Conservation (phyloP, 2,113 vertebrate species). For the Lophura nycthemera region DNA sequence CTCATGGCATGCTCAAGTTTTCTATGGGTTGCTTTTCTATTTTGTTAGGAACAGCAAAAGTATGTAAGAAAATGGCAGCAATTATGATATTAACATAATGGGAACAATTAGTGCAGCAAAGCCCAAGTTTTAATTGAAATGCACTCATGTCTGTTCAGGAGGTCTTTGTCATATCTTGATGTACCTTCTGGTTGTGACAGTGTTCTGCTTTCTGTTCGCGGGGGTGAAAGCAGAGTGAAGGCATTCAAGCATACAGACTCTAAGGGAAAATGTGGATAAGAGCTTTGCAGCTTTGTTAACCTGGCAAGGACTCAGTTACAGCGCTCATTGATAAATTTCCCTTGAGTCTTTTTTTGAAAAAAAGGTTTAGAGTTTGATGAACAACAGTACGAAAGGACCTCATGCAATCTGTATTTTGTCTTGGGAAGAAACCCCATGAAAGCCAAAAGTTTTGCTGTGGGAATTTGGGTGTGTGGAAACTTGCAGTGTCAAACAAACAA, state of each 20-base stretch:
- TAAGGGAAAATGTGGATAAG: neutral
- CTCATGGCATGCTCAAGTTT: neutral
- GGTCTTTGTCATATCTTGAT: conserved; percentile 31
- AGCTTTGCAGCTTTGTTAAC: neutral
- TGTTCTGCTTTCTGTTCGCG: neutral
- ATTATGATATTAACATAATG: conserved; percentile 32
- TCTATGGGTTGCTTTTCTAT: neutral
- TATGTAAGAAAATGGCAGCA: conserved; percentile 6
- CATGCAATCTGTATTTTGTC: rapidly evolving
- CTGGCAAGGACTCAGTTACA: neutral
- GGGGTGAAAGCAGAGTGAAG: neutral
- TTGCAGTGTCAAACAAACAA: neutral
- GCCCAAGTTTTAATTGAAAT: conserved; percentile 9
- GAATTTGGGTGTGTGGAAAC: rapidly evolving
- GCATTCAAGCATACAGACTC: rapidly evolving
- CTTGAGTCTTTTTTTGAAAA: neutral
- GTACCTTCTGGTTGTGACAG: neutral
- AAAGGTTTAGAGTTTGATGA: neutral
- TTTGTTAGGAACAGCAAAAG: neutral
- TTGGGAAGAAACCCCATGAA: neutral
- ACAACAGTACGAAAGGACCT: neutral
- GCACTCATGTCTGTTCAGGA: neutral
- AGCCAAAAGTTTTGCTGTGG: neutral
- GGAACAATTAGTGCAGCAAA: conserved; percentile 34
- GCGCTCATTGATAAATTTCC: neutral